Conservation (phyloP, 2,797 vertebrate genomes). For the Argya squamiceps region DNA sequence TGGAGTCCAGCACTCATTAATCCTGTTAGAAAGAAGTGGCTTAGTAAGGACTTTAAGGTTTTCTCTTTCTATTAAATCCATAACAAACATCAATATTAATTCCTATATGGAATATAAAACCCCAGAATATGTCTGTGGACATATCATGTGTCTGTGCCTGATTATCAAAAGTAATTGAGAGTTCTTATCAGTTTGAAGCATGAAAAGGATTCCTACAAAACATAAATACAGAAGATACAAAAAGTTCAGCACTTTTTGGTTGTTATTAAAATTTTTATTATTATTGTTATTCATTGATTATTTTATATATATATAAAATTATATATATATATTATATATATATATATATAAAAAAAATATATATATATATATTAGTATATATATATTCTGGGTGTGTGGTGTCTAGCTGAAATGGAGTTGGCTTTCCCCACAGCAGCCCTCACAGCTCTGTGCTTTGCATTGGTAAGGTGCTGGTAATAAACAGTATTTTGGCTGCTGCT, state of each 20-base stretch:
- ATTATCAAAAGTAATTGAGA: background rate
- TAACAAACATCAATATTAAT: background rate
- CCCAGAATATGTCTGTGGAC: background rate
- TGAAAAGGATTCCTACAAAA: background rate
- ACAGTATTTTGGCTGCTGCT: background rate
- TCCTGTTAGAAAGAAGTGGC: background rate
- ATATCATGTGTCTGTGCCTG: background rate
- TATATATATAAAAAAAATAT: no score
- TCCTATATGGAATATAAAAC: background rate
- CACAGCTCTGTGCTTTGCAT: background rate
- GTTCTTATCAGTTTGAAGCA: background rate
- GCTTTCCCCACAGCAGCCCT: background rate
- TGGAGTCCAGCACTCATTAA: conserved; percentile 20
- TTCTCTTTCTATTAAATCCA: background rate
- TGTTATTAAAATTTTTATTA: background rate
- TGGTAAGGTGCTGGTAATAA: background rate
- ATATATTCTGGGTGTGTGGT: background rate
- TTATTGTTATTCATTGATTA: background rate
- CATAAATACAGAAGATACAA: background rate
- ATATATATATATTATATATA: no score
- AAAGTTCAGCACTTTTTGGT: background rate
- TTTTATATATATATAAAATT: no score
- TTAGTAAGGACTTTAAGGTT: background rate
- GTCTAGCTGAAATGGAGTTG: background rate
- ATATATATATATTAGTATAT: no score